phyloP scores from a whole-genome alignment of 92 coral and sea anemone genomes.

The Actinernus sp. region DNA sequence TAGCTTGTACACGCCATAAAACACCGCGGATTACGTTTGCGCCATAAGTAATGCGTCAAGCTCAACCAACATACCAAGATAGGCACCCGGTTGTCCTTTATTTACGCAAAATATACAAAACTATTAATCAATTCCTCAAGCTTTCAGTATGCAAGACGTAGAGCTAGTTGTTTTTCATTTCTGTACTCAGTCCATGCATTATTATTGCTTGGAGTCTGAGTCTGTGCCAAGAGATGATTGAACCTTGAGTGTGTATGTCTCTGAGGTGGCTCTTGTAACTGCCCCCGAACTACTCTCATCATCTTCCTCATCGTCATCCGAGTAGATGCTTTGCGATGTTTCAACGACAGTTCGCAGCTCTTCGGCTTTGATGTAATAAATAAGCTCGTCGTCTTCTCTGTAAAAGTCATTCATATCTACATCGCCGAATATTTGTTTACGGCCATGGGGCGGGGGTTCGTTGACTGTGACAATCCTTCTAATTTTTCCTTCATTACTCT shows the following conservation, averaged over 20 bases:
- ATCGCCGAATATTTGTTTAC: constrained; percentile 74
- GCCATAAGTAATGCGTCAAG: too few species aligned
- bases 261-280: constrained; percentile 13
- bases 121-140: too few species aligned
- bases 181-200: too few species aligned
- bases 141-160: too few species aligned
- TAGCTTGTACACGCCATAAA: too few species aligned
- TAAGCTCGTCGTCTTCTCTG: constrained; percentile 72
- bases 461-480: constrained; percentile 11
- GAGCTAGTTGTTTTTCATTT: too few species aligned
- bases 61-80: too few species aligned
- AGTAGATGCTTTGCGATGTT: constrained; percentile 20
- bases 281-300: constrained; percentile 4
- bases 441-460: constrained; percentile 11
- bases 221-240: constrained; percentile 32
- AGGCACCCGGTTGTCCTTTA: too few species aligned
- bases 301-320: constrained; percentile 24
- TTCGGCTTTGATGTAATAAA: constrained; percentile 70
- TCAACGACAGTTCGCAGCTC: constrained; percentile 58
- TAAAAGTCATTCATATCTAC: constrained; percentile 87
- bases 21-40: too few species aligned
- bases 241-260: constrained; percentile 6
- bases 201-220: too few species aligned
- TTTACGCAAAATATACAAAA: too few species aligned
- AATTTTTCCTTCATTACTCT: constrained; percentile 6